Percentiles rank a stretch among this genome's conserved stretches.
These are phyloP conservation scores for Sphyrna mokarran DNA, from an alignment of 2,113 vertebrate species.

Conservation along the genomic window DNA sequence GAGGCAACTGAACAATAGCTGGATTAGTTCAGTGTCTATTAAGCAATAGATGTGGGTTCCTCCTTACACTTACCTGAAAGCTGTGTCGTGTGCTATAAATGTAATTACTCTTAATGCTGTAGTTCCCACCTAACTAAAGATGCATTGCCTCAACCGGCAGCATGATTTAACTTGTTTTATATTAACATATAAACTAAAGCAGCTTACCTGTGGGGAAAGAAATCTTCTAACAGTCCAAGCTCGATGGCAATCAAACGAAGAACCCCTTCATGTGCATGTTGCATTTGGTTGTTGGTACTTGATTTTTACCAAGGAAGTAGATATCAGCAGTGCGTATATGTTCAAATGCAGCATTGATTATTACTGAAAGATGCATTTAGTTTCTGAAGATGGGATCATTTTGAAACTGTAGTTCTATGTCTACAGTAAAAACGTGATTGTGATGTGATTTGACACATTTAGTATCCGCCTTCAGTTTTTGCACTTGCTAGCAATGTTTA, in stretches of 20 bases:
- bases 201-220: background rate
- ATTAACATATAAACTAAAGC: background rate
- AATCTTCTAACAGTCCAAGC: too few species aligned
- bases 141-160: constrained; percentile 1
- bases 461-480: background rate
- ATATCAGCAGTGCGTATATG: background rate
- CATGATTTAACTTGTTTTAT: background rate
- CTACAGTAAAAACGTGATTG: background rate
- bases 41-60: constrained; percentile 54
- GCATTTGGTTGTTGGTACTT: background rate
- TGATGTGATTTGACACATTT: background rate
- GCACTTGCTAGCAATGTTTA: constrained; percentile 13
- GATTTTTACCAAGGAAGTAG: background rate
- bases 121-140: constrained; percentile 27
- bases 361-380: background rate
- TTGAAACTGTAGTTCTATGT: background rate
- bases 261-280: background rate
- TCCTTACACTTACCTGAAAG: constrained; percentile 53
- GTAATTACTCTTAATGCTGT: constrained; percentile 24
- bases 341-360: background rate
- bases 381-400: background rate
- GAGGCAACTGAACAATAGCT: constrained; percentile 60
- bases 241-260: background rate
- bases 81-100: constrained; percentile 44
- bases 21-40: constrained; percentile 57